Evolutionary conservation across 2,113 vertebrate genomes (phyloP), one percentile per base, ranked within the genome.

Genomic region (Nycticryphes semicollaris): DNA sequence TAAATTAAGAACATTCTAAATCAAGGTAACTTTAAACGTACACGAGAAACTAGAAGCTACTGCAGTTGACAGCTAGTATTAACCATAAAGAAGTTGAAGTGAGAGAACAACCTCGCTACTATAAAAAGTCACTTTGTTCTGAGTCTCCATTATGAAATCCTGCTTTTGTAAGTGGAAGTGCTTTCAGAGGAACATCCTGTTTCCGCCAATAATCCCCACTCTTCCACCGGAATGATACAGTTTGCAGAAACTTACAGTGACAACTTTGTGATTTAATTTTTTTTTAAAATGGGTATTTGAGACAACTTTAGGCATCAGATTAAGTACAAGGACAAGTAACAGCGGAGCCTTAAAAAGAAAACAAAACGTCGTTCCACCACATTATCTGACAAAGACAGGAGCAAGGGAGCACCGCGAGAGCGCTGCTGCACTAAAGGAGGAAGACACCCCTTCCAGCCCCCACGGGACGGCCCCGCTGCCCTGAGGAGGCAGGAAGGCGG

Each of bases 211-310:
- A 8, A 22, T 7, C 2, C 19, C 21, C 20, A 2, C 51, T n/a
- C 9, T 51, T 16, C 22, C n/a, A 2, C 10, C 1, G 1, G 7
- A 27, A 11, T 0, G 6, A 31, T 2, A 3, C 2, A 2, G 11
- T 1, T n/a, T 4, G 7, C 28, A 39, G 3, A 3, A 31, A 33
- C 12, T 7, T 9, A 39, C 30, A 37, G 5, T 1, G 1, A 6
- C 21, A 12, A 3, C 23, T 23, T 33, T 0, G 0, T 0, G 0
- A 12, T 1, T 67, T 39, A 13, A 1, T 3, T 15, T n/a, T 39
- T 39, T 69, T 14, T 4, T 3, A 1, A 27, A 88, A 15, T 4
- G 0, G 0, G 0, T 7, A 18, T 2, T 33, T 10, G 7, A 15
- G 2, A 4, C 3, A 43, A 24, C 21, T 7, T 7, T 9, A 16